Base-by-base conservation (phyloP, 1,140 invertebrate genomes). In the Drosophila nikananu region DNA sequence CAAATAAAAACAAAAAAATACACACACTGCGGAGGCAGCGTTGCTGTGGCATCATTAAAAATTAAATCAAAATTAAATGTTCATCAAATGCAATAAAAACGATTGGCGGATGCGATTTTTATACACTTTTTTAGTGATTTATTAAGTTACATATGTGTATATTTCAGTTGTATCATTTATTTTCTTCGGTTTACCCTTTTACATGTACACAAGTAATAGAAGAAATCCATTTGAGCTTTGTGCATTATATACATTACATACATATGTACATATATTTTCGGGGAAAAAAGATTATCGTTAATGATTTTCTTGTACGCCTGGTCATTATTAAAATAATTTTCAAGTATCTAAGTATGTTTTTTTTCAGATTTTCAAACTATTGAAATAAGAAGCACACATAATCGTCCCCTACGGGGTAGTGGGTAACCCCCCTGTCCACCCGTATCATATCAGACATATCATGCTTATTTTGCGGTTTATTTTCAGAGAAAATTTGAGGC, bases 11-110 rank as follows among this genome's bases (percentile, higher is more conserved):
- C 27, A 71, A 41, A 48, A 64, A 65, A 12, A 61, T n/a, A 30
- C 6, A 61, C 21, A 70, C 37, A 59, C 41, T 27, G 48, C 52
- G 41, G 23, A 37, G 13, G 32, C 32, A 21, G 23, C 27, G 19
- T 19, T n/a, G 19, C 23, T 51, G 51, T 59, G 57, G 37, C 32
- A 80, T 86, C 82, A 86, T 84, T 86, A 79, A 86, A 86, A 86
- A 86, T 86, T 79, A 86, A 86, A 86, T 86, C 78, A 81, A 86
- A 86, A 86, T 86, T 75, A 86, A 86, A 86, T 86, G 82, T 67
- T 86, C 79, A 81, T 86, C 78, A 86, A 86, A 79, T 86, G 74
- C 82, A 86, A 86, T 86, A 86, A 86, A 81, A 86, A 55, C 84
- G 73, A 73, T 54, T 67, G 71, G 71, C 52, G 80, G 63, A 65